phyloP scores from a whole-genome alignment of 2,113 vertebrate species.

The Cettia cetti region DNA sequence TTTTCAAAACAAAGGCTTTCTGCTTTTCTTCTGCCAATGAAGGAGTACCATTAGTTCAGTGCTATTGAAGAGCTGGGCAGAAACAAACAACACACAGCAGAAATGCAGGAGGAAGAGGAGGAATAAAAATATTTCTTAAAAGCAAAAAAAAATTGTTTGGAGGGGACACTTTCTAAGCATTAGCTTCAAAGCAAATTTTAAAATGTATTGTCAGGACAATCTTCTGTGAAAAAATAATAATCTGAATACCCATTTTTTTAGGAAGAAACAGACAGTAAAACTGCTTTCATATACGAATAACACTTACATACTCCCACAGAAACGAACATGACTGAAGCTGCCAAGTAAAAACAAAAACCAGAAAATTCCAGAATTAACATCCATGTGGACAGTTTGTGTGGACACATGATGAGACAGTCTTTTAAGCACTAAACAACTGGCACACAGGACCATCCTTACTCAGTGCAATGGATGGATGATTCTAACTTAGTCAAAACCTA shows the following conservation, averaged over 20 bases:
- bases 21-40: conserved; percentile 22
- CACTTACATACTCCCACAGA: neutral
- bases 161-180: neutral
- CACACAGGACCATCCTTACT: neutral
- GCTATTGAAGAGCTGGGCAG: neutral
- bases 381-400: neutral
- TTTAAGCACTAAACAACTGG: neutral
- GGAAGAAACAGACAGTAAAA: conserved; percentile 1
- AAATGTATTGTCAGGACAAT: neutral
- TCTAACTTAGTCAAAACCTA: neutral
- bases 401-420: neutral
- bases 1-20: conserved; percentile 19
- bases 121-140: conserved; percentile 5
- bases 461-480: neutral
- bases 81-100: neutral
- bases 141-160: neutral
- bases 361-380: neutral
- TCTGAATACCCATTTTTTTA: neutral
- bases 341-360: neutral
- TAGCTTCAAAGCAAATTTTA: neutral
- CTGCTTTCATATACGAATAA: neutral
- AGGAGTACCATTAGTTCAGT: neutral
- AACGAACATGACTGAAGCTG: neutral
- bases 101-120: neutral
- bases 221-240: conserved; percentile 5